A percentile compares a stretch with the other conserved stretches of the same genome.
phyloP scores from a whole-genome alignment of 2,888 invertebrate genomes.

The Linnaemya vulpina region DNA sequence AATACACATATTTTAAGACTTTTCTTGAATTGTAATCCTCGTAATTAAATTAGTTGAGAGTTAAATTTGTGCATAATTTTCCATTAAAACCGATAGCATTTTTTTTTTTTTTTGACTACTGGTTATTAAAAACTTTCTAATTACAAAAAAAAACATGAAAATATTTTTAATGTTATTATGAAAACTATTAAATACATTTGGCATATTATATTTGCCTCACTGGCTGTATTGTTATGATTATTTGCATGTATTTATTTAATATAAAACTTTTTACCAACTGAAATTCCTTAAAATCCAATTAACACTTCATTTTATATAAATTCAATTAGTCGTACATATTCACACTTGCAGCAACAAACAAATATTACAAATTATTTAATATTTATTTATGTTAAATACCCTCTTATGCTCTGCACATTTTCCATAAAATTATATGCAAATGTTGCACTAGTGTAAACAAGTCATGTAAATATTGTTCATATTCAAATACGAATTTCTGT shows the following conservation, averaged over 20 bases:
- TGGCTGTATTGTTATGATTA: not conserved
- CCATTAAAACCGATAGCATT: no score
- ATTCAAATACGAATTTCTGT: slow-evolving; percentile 3
- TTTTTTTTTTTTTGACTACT: no score
- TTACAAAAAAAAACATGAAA: not conserved
- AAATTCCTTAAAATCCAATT: slow-evolving; percentile 35
- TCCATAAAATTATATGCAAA: slow-evolving; percentile 16
- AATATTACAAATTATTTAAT: slow-evolving; percentile 23
- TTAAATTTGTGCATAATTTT: no score
- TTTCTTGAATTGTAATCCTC: no score
- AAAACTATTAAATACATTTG: not conserved
- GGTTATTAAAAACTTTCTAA: no score
- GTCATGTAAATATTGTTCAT: slow-evolving; percentile 23
- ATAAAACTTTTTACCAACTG: not conserved
- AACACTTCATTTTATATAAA: slow-evolving; percentile 22
- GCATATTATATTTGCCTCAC: not conserved
- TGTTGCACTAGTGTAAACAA: slow-evolving; percentile 15
- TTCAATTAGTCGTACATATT: not conserved
- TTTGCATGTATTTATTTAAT: slow-evolving; percentile 13
- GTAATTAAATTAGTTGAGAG: no score
- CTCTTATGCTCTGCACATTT: not conserved
- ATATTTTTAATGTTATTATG: not conserved
- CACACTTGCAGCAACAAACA: not conserved
- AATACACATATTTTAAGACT: no score
- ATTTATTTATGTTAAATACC: slow-evolving; percentile 34